phyloP scores from a whole-genome alignment of 2,888 invertebrate genomes.

The Coelinius sp. region DNA sequence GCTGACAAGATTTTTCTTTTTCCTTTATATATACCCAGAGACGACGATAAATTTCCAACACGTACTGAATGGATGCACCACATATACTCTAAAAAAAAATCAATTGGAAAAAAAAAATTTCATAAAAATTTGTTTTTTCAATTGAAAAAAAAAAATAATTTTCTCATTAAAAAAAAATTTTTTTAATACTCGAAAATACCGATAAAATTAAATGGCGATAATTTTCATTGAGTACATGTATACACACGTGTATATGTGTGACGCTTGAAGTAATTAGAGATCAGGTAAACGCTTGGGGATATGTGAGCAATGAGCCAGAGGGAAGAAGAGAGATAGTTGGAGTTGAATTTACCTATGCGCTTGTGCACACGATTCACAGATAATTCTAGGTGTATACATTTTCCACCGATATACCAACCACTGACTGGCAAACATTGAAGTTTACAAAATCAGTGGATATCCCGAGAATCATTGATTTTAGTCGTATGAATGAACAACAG shows the following conservation, averaged over 20 bases:
- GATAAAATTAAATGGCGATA: neutral
- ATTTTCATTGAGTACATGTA: neutral
- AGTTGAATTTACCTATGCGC: slow-evolving; percentile 10
- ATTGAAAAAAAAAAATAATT: too few relatives aligned
- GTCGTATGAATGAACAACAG: neutral
- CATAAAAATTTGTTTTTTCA: too few relatives aligned
- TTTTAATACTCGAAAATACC: neutral
- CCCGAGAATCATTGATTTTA: neutral
- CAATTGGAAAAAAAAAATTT: neutral
- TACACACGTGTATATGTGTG: slow-evolving; percentile 1
- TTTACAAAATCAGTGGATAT: neutral
- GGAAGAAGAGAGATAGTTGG: neutral
- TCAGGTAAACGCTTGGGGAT: slow-evolving; percentile 18
- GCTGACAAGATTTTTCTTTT: slow-evolving; percentile 21
- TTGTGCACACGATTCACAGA: slow-evolving; percentile 20
- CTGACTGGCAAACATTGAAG: neutral
- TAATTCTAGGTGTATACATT: slow-evolving; percentile 20
- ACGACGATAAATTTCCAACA: slow-evolving; percentile 2
- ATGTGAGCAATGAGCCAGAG: neutral
- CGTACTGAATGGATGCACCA: neutral
- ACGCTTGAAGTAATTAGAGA: slow-evolving; percentile 9
- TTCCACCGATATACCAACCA: neutral
- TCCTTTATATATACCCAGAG: neutral
- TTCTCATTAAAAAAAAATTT: neutral
- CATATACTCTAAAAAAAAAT: too few relatives aligned